Evolutionary conservation across 1,140 invertebrate genomes (phyloP).

Genomic region (Phocides pigmalion): DNA sequence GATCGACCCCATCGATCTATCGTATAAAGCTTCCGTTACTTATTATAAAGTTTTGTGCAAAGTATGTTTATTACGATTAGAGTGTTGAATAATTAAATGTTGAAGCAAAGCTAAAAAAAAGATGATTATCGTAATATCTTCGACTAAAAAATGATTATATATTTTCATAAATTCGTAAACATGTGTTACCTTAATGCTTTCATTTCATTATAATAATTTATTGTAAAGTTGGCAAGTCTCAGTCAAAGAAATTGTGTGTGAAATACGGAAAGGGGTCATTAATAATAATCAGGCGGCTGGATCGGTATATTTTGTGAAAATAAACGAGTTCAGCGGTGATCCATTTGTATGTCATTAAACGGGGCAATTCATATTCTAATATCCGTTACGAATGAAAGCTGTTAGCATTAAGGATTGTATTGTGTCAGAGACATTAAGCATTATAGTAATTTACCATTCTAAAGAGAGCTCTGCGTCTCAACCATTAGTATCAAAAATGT

Average conservation of each 20-base stretch:
- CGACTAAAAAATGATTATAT: no score
- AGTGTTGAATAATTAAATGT: no score
- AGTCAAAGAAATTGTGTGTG: background rate
- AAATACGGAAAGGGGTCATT: background rate
- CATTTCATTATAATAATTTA: background rate
- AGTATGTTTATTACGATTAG: no score
- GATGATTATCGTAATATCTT: background rate
- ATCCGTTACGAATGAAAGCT: background rate
- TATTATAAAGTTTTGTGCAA: no score
- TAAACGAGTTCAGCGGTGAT: background rate
- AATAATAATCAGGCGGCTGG: constrained; percentile 1
- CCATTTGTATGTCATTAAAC: background rate
- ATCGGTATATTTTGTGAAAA: background rate
- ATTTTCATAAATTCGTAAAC: no score
- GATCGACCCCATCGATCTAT: no score
- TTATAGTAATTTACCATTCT: background rate
- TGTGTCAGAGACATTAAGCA: background rate
- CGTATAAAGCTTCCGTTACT: no score
- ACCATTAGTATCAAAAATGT: background rate
- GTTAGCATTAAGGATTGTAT: background rate
- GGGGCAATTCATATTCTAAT: constrained; percentile 8
- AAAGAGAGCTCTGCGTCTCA: background rate
- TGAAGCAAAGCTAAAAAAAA: background rate
- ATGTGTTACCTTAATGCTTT: background rate
- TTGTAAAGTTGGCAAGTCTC: background rate